phyloP scores from a whole-genome alignment of 2,797 vertebrate genomes.

The Labeo calbasu region DNA sequence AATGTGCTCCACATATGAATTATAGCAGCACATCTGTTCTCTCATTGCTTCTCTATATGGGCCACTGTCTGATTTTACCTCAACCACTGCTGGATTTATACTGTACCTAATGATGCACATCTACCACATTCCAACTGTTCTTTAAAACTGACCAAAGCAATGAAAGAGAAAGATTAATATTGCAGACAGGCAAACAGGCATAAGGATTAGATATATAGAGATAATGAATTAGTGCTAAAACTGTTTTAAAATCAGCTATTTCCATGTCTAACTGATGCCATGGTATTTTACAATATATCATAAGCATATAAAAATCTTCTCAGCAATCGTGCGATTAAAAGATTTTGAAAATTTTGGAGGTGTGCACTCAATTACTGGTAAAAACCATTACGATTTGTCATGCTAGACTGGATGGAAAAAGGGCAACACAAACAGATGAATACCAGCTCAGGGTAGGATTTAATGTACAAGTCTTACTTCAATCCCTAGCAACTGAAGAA shows the following conservation, averaged over 20 bases:
- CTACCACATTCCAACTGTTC: conserved; percentile 22
- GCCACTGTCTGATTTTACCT: conserved; percentile 44
- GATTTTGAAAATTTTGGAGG: background rate
- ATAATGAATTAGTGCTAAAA: background rate
- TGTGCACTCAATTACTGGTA: background rate
- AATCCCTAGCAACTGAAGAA: conserved; percentile 32
- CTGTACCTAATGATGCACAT: conserved; percentile 50
- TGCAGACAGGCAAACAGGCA: background rate
- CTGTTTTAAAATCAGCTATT: background rate
- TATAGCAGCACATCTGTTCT: conserved; percentile 33
- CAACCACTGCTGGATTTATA: conserved; percentile 47
- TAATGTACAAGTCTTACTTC: conserved; percentile 20
- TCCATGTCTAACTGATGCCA: background rate
- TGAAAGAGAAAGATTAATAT: background rate
- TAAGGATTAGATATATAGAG: background rate
- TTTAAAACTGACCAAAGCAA: conserved; percentile 19
- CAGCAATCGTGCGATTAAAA: background rate
- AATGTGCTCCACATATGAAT: conserved; percentile 39
- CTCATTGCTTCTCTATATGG: conserved; percentile 37
- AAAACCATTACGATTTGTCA: conserved; percentile 18
- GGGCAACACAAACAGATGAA: conserved; percentile 29
- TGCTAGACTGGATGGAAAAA: conserved; percentile 3
- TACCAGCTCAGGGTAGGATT: conserved; percentile 32
- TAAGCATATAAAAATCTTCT: background rate
- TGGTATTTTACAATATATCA: background rate